Evolutionary conservation across 2,888 invertebrate genomes (phyloP), one percentile per base, ranked within the genome.

Genomic region (Pachliopta kotzebuea): DNA sequence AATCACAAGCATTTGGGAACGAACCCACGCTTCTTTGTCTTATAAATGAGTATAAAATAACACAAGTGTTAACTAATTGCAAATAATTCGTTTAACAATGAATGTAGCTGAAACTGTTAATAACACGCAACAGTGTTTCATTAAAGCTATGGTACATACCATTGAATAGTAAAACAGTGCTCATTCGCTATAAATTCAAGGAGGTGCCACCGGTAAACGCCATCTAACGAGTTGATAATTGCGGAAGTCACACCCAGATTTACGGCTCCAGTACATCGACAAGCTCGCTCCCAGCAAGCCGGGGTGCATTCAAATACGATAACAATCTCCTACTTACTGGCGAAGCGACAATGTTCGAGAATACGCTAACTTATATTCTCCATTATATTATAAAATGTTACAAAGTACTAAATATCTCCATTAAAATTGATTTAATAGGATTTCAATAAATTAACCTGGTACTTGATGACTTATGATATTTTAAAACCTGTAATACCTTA

Each of bases 201-300:
- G 65, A 45, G 56, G 55, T 59, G 45, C 55, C 63, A 59, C 70
- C 69, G 68, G 70, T 71, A 71, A 73, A 70, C 67, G 69, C 66
- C 70, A 72, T 72, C 71, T 75, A 77, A 77, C 75, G 74, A 76
- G 73, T 74, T 72, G 74, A 75, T 77, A 77, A 77, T 77, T 76
- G 73, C 74, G 77, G 77, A 79, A 77, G 73, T 70, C 67, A 67
- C 65, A 65, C 56, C 61, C 67, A 74, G 76, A 77, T 77, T 78
- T 76, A 78, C 73, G 72, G 70, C 58, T 60, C 42, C 53, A 53
- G 63, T 64, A 52, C 66, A 67, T 69, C 65, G 63, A 60, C 53
- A 54, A 53, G 21, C 53, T 55, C 52, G 59, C 58, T 62, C 26
- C 62, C 37, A 52, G 56, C 61, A 55, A 65, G 63, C 54, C 64